phyloP scores from a whole-genome alignment of 2,113 vertebrate species.

The Megaleporinus macrocephalus region DNA sequence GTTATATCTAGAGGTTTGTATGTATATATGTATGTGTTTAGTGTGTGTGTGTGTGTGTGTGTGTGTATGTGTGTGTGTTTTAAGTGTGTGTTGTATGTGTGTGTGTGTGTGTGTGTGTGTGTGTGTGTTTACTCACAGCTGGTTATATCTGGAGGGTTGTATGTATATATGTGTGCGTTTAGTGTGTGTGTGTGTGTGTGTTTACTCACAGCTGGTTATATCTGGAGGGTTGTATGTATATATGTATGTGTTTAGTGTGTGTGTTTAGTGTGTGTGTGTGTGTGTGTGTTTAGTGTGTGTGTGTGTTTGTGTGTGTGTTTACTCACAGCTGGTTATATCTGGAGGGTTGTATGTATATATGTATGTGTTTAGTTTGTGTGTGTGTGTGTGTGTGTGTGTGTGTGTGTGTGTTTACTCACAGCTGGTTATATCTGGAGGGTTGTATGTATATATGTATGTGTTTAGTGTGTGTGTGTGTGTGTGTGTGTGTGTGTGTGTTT shows the following conservation, averaged over 20 bases:
- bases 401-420: constrained; percentile 71
- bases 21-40: no score
- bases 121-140: constrained; percentile 77
- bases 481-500: constrained; percentile 27
- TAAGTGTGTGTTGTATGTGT: constrained; percentile 78
- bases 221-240: constrained; percentile 88
- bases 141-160: constrained; percentile 89
- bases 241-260: no score
- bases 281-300: constrained; percentile 35
- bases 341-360: constrained; percentile 88
- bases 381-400: constrained; percentile 32
- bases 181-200: constrained; percentile 29
- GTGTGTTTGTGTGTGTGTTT: constrained; percentile 31
- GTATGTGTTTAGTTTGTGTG: no score
- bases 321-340: constrained; percentile 88
- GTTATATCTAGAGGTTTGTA: constrained; percentile 90
- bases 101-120: constrained; percentile 25
- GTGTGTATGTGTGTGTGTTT: constrained; percentile 30
- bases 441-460: no score
- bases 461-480: no score
- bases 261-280: constrained; percentile 24
- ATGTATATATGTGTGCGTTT: no score
- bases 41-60: constrained; percentile 30
- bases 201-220: constrained; percentile 85
- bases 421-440: constrained; percentile 88